Evolutionary conservation across 1,140 invertebrate species (phyloP), one percentile per base, ranked within the genome.

Genomic region (Hormaphis cornu): DNA sequence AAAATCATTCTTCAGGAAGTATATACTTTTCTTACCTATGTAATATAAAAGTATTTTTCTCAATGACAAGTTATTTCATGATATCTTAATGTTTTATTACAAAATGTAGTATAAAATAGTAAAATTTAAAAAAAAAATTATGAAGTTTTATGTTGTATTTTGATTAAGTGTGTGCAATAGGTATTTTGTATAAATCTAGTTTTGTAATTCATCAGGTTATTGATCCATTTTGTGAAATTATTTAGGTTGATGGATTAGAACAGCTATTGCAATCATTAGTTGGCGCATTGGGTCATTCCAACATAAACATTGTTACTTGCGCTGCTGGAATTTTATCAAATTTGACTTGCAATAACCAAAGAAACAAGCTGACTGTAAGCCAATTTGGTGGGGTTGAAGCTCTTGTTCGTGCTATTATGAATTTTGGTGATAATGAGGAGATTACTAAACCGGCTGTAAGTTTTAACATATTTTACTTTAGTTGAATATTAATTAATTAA

Each of bases 261-360:
- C 85, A 83, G 48, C 82, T 98, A 3, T 82, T 98, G 20, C 89
- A 94, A 76, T 90, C 91, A 74, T 81, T 98, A 53, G 93, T 98
- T 1, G 90, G 94, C 76, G 87, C 98, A 0, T 80, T 99, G 12
- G 85, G 87, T 10, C 93, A 91, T 1, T 88, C 86, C 69, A 95
- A 99, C 79, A 91, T 95, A 22, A 98, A 96, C 77, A 89, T 96
- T 69, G 93, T 98, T 10, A 98, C 95, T 16, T 99, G 96, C 79
- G 91, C 95, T 48, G 95, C 96, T 74, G 97, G 97, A 53, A 98
- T 99, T 71, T 82, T 99, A 3, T 98, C 95, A 28, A 99, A 99
- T 81, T 82, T 99, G 75, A 98, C 97, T 3, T 99, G 97, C 80
- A 99, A 99, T 80, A 99, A 99, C 81, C 93, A 97, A 77, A 86